Conservation (phyloP, 2,797 vertebrate species). For the Pelodytes ibericus region DNA sequence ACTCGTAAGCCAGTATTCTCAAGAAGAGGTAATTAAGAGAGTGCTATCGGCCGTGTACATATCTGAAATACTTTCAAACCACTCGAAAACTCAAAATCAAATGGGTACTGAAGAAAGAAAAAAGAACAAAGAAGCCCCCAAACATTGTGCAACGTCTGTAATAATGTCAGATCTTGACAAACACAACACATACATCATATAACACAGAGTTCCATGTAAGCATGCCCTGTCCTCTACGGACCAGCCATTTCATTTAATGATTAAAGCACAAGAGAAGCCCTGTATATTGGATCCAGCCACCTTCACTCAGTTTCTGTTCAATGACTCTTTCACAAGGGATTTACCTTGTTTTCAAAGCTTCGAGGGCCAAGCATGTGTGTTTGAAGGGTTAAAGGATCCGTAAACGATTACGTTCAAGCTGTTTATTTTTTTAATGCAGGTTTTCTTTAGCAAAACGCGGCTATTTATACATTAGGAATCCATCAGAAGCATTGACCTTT, state of each 20-base stretch:
- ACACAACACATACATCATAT: not conserved
- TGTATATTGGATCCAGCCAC: not conserved
- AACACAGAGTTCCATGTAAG: not conserved
- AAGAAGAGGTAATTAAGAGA: not conserved
- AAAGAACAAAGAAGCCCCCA: not conserved
- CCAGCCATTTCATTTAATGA: not conserved
- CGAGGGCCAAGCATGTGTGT: not conserved
- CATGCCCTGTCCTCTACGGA: not conserved
- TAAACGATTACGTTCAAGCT: not conserved
- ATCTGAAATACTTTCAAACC: conserved; percentile 35
- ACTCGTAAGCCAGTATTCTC: conserved; percentile 1
- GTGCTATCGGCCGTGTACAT: conserved; percentile 20
- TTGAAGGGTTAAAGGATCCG: not conserved
- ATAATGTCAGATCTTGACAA: not conserved
- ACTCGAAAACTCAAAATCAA: not conserved
- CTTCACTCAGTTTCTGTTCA: not conserved
- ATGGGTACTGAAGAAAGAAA: not conserved
- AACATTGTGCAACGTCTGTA: not conserved
- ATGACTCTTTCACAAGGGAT: not conserved
- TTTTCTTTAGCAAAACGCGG: too few relatives aligned
- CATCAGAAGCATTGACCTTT: too few relatives aligned
- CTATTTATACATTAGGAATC: too few relatives aligned
- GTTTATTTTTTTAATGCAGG: too few relatives aligned
- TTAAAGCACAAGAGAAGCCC: not conserved
- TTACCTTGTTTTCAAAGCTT: not conserved